Conservation (phyloP, 1,140 invertebrate species). For the Zaprionus camerounensis region DNA sequence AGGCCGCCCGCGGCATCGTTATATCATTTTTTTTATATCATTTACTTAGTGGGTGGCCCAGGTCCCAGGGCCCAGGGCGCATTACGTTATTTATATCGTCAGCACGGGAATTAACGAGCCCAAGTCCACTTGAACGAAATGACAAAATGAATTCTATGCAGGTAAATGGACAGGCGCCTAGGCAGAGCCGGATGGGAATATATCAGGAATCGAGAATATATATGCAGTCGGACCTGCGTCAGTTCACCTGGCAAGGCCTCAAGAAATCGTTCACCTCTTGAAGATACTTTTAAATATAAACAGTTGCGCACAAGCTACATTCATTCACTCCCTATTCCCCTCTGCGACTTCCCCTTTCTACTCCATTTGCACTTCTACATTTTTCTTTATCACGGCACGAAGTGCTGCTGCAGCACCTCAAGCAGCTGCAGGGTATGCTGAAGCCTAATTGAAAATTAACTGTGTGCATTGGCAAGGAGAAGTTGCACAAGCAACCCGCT, state of each 20-base stretch:
- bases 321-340: background rate
- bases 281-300: too few species aligned
- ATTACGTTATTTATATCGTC: constrained; percentile 64
- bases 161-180: background rate
- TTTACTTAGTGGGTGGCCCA: constrained; percentile 27
- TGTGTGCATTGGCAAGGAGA: constrained; percentile 1
- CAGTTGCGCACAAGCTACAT: too few species aligned
- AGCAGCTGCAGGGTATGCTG: background rate
- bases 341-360: background rate
- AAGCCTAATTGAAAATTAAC: constrained; percentile 42
- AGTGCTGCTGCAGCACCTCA: background rate
- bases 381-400: background rate
- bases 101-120: constrained; percentile 66
- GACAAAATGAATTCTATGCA: background rate
- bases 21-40: constrained; percentile 36
- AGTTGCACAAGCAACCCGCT: background rate
- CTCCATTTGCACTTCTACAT: background rate
- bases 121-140: constrained; percentile 18
- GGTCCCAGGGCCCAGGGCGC: constrained; percentile 44
- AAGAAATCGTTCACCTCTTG: background rate
- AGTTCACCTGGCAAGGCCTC: background rate
- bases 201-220: background rate
- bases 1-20: constrained; percentile 41
- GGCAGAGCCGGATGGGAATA: background rate
- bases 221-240: too few species aligned